Conservation (phyloP, 2,113 vertebrate species). For the Ramphastos sulfuratus region DNA sequence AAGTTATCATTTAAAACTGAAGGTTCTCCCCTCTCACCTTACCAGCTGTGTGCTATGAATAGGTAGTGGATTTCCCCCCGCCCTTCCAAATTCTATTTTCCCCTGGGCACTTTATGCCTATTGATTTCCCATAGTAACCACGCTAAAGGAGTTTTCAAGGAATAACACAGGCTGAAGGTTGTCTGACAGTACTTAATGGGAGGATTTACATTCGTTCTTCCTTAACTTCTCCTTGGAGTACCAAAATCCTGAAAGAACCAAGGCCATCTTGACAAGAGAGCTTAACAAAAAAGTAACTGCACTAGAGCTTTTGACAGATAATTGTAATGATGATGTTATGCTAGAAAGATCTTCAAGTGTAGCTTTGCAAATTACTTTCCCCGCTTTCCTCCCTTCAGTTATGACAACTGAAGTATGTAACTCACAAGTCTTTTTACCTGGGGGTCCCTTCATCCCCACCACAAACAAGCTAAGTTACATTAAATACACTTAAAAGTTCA, state of each 20-base stretch:
- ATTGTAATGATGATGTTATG: conserved; percentile 72
- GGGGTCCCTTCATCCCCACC: neutral
- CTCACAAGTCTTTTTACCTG: neutral
- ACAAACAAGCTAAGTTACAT: neutral
- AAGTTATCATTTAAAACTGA: conserved; percentile 29
- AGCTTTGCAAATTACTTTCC: conserved; percentile 70
- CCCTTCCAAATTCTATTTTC: neutral
- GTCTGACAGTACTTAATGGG: conserved; percentile 52
- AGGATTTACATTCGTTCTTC: conserved; percentile 55
- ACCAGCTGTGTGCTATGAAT: neutral
- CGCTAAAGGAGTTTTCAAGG: neutral
- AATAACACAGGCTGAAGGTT: neutral
- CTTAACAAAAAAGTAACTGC: conserved; percentile 66
- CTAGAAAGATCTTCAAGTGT: conserved; percentile 68
- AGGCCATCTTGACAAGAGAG: conserved; percentile 64
- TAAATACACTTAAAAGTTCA: conserved; percentile 33
- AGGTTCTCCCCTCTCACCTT: neutral
- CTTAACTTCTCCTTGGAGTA: conserved; percentile 53
- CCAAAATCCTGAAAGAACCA: conserved; percentile 51
- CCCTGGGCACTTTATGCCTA: conserved; percentile 7
- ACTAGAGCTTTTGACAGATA: conserved; percentile 74
- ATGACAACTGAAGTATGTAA: conserved; percentile 31
- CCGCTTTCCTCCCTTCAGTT: conserved; percentile 21
- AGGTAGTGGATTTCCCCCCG: neutral
- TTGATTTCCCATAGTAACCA: neutral